A percentile compares a stretch with the other conserved stretches of the same genome.
phyloP scores from a whole-genome alignment of 1,140 invertebrate species.

The Notospermus geniculatus region DNA sequence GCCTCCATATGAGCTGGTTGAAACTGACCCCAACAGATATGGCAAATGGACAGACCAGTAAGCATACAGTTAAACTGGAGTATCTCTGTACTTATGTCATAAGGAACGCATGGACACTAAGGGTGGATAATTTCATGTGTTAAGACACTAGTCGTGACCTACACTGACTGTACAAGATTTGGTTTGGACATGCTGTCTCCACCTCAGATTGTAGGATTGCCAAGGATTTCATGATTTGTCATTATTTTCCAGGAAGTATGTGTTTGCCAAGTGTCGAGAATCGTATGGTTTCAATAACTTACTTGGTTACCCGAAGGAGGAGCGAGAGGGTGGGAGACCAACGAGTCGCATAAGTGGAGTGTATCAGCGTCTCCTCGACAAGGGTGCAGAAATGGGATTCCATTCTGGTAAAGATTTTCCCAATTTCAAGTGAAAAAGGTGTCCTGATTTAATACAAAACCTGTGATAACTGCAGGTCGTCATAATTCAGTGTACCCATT shows the following conservation, averaged over 20 bases:
- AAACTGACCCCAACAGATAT: conserved; percentile 54
- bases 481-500: neutral
- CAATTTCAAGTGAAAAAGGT: too few relatives aligned
- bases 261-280: conserved; percentile 45
- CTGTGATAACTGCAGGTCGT: too few relatives aligned
- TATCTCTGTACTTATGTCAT: too few relatives aligned
- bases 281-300: conserved; percentile 54
- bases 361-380: conserved; percentile 26
- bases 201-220: too few relatives aligned
- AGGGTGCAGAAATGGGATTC: conserved; percentile 47
- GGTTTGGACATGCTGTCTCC: too few relatives aligned
- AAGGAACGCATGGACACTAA: too few relatives aligned
- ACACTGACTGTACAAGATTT: too few relatives aligned
- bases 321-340: conserved; percentile 49
- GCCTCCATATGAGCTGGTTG: conserved; percentile 55
- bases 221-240: too few relatives aligned
- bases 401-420: conserved; percentile 26
- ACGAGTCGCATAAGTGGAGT: conserved; percentile 35
- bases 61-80: neutral
- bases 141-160: too few relatives aligned
- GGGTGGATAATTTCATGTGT: too few relatives aligned
- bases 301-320: conserved; percentile 48
- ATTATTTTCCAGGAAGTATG: conserved; percentile 33
- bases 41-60: conserved; percentile 49
- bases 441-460: too few relatives aligned